phyloP scores from a whole-genome alignment of 2,888 invertebrate species.

The Apamea monoglypha region DNA sequence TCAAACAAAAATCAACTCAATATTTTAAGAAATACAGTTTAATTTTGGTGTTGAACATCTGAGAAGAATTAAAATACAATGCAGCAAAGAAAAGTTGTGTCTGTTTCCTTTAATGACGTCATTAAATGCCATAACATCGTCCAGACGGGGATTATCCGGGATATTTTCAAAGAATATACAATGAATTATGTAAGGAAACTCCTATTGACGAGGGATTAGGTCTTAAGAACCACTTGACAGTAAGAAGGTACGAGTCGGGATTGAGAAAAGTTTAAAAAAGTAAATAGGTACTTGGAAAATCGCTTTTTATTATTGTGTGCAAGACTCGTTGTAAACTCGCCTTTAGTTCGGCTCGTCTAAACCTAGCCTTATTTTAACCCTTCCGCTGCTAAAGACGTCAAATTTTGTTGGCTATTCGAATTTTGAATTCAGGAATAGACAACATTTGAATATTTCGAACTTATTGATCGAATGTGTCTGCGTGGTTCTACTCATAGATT shows the following conservation, averaged over 20 bases:
- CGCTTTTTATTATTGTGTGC: background rate
- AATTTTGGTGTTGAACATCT: slow-evolving; percentile 16
- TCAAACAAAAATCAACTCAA: slow-evolving; percentile 58
- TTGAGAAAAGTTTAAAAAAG: slow-evolving; percentile 43
- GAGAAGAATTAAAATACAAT: slow-evolving; percentile 75
- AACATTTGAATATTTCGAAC: slow-evolving; percentile 7
- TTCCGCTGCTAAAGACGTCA: background rate
- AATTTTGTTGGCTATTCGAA: background rate
- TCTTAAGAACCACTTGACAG: slow-evolving; percentile 53
- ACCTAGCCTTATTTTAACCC: slow-evolving; percentile 11
- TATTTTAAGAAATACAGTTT: background rate
- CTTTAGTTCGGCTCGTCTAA: background rate
- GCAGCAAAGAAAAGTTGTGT: slow-evolving; percentile 80
- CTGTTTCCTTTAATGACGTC: slow-evolving; percentile 84
- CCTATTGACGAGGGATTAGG: slow-evolving; percentile 62
- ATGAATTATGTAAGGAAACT: slow-evolving; percentile 59
- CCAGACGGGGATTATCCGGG: slow-evolving; percentile 79
- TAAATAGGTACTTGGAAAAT: slow-evolving; percentile 6
- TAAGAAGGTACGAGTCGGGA: slow-evolving; percentile 22
- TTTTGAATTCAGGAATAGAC: slow-evolving; percentile 13
- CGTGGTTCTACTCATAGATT: slow-evolving; percentile 9
- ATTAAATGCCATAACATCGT: slow-evolving; percentile 79
- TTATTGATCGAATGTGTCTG: slow-evolving; percentile 34
- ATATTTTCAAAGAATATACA: slow-evolving; percentile 65
- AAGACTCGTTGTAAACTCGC: background rate